Base-by-base conservation (phyloP, 2,888 invertebrate species). In the Phyto melanocephala region DNA sequence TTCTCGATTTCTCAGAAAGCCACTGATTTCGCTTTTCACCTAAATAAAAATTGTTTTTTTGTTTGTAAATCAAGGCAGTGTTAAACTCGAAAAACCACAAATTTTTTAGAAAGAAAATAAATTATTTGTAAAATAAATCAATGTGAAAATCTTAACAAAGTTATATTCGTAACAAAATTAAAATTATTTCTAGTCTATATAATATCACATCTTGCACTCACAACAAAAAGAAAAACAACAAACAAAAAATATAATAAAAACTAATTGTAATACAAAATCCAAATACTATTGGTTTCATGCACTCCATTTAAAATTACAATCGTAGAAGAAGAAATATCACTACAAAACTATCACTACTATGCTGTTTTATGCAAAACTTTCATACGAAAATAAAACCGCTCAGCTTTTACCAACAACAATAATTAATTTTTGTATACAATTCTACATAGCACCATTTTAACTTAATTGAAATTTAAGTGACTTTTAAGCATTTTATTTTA, bases 361-460 rank as follows among this genome's bases (percentile, higher is more conserved):
- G 17, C 28, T 11, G 17, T 58, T 37, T 37, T n/a, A 5, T 1
- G 5, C 1, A 11, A 47, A 58, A 17, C 24, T 24, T 8, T 4
- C 60, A 60, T 28, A 37, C 1, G 40, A 50, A 8, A 47, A 15
- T n/a, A 24, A 60, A 60, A 7, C 15, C 15, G 15, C n/a, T 54
- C 28, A 35, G 47, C n/a, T 15, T 45, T 11, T 0, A 60, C 28
- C 40, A 33, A 62, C 40, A 33, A 13, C 20, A 33, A 42, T 8
- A 40, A 74, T 67, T 28, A 3, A 5, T 28, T 28, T 67, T 24
- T 54, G 62, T 54, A 70, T 77, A 70, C 79, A 76, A 82, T 82
- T 82, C 82, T 82, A 82, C 82, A 82, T 82, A 79, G 82, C 82
- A 82, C 45, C 50, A 74, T 45, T 15, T 28, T 65, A 17, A 45